Conservation (phyloP, 2,797 vertebrate species). For the Molossus molossus region DNA sequence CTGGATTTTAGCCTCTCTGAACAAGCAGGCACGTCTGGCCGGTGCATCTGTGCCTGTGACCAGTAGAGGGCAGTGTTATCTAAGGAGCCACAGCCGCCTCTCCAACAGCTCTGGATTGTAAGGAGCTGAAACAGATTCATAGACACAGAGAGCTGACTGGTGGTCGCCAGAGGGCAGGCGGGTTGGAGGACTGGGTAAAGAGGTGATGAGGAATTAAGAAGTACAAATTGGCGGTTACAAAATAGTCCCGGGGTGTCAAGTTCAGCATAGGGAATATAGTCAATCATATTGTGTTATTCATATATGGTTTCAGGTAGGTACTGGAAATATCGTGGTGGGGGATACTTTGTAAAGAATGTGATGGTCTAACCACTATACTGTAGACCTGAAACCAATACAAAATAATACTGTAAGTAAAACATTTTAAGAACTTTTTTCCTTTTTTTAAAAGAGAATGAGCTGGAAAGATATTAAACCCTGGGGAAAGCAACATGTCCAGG, state of each 20-base stretch:
- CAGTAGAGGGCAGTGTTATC: slow-evolving; percentile 74
- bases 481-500: background rate
- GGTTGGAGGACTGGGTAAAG: background rate
- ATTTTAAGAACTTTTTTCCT: background rate
- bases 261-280: background rate
- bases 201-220: background rate
- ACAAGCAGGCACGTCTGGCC: background rate
- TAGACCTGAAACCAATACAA: background rate
- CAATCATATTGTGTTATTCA: background rate
- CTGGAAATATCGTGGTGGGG: background rate
- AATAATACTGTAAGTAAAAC: background rate
- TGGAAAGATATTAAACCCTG: background rate
- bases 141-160: no score
- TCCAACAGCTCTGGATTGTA: fast-evolving
- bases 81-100: background rate
- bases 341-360: background rate
- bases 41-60: background rate
- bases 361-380: background rate
- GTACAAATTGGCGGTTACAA: background rate
- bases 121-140: no score
- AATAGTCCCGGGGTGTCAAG: background rate
- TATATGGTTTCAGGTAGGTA: background rate
- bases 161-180: background rate
- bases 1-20: background rate
- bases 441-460: background rate